A percentile compares a stretch with the other conserved stretches of the same genome.
These are phyloP conservation scores for Trichogramma pretiosum DNA, from an alignment of 1,140 invertebrate species.

Conservation along the genomic window DNA sequence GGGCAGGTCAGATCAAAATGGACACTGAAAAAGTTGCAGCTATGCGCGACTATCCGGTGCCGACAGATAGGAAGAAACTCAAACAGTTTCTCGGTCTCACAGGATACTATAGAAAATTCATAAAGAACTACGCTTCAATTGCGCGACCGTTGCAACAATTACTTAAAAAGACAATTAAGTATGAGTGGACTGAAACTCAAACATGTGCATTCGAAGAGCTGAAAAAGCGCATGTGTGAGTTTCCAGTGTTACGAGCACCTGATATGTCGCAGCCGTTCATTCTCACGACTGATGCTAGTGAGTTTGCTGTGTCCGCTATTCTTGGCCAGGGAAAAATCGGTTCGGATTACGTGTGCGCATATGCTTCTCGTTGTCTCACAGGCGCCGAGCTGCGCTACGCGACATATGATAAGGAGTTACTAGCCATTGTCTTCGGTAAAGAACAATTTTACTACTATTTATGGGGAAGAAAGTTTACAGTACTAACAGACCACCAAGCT, in stretches of 20 bases:
- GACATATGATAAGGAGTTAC: background rate
- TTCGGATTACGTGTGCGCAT: background rate
- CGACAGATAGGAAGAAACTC: background rate
- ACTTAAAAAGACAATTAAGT: slow-evolving; percentile 26
- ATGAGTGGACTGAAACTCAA: slow-evolving; percentile 5
- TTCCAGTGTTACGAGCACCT: slow-evolving; percentile 18
- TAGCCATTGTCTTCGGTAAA: too few species aligned
- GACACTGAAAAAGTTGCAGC: background rate
- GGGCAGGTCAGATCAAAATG: background rate
- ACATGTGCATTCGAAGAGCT: slow-evolving; percentile 13
- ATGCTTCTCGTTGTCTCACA: too few species aligned
- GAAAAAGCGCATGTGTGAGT: slow-evolving; percentile 22
- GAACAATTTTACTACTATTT: too few species aligned
- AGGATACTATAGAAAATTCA: too few species aligned
- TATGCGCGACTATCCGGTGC: background rate
- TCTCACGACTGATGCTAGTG: slow-evolving; percentile 28
- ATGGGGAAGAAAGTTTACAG: too few species aligned
- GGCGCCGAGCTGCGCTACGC: background rate
- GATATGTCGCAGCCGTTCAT: slow-evolving; percentile 24
- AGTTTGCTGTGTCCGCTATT: too few species aligned
- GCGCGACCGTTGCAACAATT: slow-evolving; percentile 26
- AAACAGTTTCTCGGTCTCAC: background rate
- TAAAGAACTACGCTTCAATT: too few species aligned
- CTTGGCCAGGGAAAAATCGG: background rate
- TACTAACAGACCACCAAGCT: too few species aligned